Base-by-base conservation (phyloP, 2,113 vertebrate species). In the Embiotoca jacksoni region DNA sequence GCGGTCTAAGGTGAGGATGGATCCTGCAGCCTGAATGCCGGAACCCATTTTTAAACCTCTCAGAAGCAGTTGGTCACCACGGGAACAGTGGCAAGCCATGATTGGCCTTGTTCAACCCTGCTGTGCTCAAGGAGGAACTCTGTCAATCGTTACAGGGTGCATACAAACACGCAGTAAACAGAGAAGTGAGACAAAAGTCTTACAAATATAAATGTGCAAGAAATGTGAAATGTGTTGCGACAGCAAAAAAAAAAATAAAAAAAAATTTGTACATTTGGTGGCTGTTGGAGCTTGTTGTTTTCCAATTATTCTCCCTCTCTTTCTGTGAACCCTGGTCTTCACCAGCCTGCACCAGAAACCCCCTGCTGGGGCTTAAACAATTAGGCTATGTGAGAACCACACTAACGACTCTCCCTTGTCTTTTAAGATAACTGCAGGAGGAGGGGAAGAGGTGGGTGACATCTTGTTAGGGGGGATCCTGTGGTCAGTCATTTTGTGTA, bases 331-430 rank as follows among this genome's bases (percentile, higher is more conserved):
- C 52, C 59, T 37, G 15, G 10, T 16, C 73, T 31, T 44, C 33
- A 53, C n/a, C 44, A 58, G 54, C 39, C 67, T 61, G 14, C 66
- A 60, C 70, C 56, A 39, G 53, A 60, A 70, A 23, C 23, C 83
- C 82, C 91, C 90, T 65, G 76, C 84, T 86, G 90, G 30, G 89
- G 61, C 68, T 87, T 82, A 88, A 92, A 92, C 89, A 93, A 92
- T 92, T 91, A 92, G 83, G 82, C 82, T 60, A 84, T 68, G 78
- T 77, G 80, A 88, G 88, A 83, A 66, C 84, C 77, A 74, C 88
- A 88, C 87, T 93, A 93, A 92, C 84, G 82, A 92, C 91, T 89
- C 82, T 89, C 86, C 60, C 89, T 87, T 89, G 90, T 89, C 84
- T 86, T 92, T 77, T 83, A 86, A 88, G 87, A 91, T 91, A 93